Conservation (phyloP, 2,888 invertebrate genomes). For the Barypeithes pellucidus region DNA sequence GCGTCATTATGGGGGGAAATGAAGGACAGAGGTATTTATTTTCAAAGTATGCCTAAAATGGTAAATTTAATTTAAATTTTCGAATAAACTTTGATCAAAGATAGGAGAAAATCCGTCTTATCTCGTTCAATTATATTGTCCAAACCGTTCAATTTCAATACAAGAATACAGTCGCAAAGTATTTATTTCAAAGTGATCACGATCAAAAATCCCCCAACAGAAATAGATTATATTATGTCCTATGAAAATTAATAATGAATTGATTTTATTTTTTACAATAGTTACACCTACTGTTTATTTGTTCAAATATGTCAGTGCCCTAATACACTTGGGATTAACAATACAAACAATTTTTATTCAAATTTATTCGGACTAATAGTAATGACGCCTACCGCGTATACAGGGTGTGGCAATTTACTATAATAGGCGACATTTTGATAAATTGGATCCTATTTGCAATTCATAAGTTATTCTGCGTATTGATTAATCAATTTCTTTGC, state of each 20-base stretch:
- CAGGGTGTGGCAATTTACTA: slow-evolving; percentile 42
- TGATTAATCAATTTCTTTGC: neutral
- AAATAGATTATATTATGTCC: slow-evolving; percentile 28
- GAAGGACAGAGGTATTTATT: too few relatives aligned
- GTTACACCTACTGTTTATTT: slow-evolving; percentile 44
- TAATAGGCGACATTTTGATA: slow-evolving; percentile 46
- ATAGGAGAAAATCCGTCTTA: slow-evolving; percentile 4
- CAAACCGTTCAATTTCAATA: neutral
- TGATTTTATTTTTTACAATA: slow-evolving; percentile 45
- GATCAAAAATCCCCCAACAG: neutral
- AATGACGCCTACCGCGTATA: slow-evolving; percentile 44
- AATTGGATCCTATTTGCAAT: slow-evolving; percentile 37
- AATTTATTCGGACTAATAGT: slow-evolving; percentile 44
- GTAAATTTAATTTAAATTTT: neutral
- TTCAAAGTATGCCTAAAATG: neutral
- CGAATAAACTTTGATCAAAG: neutral
- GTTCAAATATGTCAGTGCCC: slow-evolving; percentile 43
- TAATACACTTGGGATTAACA: slow-evolving; percentile 41
- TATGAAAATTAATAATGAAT: slow-evolving; percentile 36
- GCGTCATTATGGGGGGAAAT: too few relatives aligned
- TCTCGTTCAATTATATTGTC: slow-evolving; percentile 2
- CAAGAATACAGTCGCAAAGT: neutral
- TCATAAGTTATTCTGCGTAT: slow-evolving; percentile 28
- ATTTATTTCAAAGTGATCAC: neutral
- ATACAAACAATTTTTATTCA: slow-evolving; percentile 45